phyloP scores from a whole-genome alignment of 1,140 invertebrate genomes.

The Megalopta genalis region DNA sequence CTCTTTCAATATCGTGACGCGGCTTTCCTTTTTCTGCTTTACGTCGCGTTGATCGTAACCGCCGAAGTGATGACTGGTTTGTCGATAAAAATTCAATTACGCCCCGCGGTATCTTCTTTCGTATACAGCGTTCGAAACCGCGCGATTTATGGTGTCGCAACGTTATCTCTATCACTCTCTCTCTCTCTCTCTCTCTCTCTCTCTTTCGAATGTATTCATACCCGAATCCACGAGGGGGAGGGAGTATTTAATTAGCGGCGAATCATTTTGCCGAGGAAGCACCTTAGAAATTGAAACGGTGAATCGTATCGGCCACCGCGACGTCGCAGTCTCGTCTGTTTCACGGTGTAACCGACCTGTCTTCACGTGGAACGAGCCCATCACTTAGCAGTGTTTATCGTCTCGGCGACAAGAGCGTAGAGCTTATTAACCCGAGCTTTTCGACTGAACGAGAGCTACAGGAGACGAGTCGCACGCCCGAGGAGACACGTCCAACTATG shows the following conservation, averaged over 20 bases:
- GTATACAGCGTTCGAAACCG: neutral
- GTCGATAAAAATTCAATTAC: conserved; percentile 1
- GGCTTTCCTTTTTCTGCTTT: neutral
- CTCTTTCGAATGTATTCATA: too few relatives aligned
- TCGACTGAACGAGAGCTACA: neutral
- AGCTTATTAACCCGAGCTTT: neutral
- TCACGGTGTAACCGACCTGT: neutral
- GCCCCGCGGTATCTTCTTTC: neutral
- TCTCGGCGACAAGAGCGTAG: neutral
- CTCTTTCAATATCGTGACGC: neutral
- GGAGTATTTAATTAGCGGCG: neutral
- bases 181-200: too few relatives aligned
- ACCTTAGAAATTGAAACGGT: neutral
- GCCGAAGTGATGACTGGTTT: neutral
- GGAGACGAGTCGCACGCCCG: neutral
- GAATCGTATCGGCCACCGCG: too few relatives aligned
- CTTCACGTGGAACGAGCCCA: neutral
- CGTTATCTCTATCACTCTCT: neutral
- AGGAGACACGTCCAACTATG: neutral
- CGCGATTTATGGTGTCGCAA: neutral
- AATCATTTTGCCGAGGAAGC: neutral
- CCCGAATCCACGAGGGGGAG: too few relatives aligned
- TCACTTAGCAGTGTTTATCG: neutral
- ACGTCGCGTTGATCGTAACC: neutral
- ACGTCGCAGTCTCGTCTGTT: neutral